phyloP scores from a whole-genome alignment of 2,888 invertebrate genomes.

The Mesorhabditis belari region DNA sequence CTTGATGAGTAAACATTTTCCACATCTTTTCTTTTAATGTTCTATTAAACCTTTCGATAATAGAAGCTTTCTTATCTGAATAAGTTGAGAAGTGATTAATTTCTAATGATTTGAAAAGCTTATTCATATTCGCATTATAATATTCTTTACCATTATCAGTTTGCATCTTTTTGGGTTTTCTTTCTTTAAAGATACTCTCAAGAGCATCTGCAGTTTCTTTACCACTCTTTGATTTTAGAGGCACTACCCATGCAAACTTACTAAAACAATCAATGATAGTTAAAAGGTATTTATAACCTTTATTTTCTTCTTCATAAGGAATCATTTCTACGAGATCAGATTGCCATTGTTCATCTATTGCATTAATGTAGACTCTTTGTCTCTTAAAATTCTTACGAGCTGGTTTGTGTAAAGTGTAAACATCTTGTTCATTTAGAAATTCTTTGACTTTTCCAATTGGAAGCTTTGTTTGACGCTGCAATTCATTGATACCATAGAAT shows the following conservation, averaged over 20 bases:
- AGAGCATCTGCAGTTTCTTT: constrained; percentile 29
- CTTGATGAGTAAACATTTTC: constrained; percentile 26
- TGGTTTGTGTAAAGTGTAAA: constrained; percentile 28
- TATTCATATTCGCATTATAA: constrained; percentile 18
- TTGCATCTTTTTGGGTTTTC: constrained; percentile 30
- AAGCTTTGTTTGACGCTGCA: not conserved
- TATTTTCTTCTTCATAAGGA: constrained; percentile 26
- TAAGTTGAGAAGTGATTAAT: constrained; percentile 22
- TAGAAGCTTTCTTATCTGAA: constrained; percentile 27
- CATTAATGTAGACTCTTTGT: constrained; percentile 20
- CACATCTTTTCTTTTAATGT: constrained; percentile 26
- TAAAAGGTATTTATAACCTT: constrained; percentile 17
- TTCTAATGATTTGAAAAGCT: constrained; percentile 17
- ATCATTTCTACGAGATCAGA: constrained; percentile 34
- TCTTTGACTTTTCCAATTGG: constrained; percentile 15
- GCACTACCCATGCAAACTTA: constrained; percentile 27
- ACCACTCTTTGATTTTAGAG: constrained; percentile 26
- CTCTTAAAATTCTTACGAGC: constrained; percentile 22
- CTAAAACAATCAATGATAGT: constrained; percentile 23
- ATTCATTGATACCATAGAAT: not conserved
- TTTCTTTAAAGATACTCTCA: constrained; percentile 18
- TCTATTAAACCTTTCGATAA: constrained; percentile 26
- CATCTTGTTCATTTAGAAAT: constrained; percentile 26
- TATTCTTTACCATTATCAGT: constrained; percentile 31
- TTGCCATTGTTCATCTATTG: constrained; percentile 31